phyloP scores from a whole-genome alignment of 2,113 vertebrate genomes.

The Mobula hypostoma region DNA sequence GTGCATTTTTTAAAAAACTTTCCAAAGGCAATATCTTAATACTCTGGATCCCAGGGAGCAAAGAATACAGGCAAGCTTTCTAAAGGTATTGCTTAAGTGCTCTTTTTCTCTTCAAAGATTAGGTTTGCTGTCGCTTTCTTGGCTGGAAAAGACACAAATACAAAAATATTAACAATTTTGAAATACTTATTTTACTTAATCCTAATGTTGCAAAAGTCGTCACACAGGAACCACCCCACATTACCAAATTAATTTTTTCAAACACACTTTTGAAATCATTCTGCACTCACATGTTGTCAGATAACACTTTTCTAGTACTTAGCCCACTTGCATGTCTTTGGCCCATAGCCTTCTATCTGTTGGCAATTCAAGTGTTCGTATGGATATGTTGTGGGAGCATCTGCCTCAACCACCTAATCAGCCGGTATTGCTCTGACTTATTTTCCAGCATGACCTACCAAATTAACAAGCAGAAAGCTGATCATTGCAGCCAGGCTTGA shows the following conservation, averaged over 20 bases:
- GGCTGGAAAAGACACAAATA: conserved; percentile 55
- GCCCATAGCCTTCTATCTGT: too few species aligned
- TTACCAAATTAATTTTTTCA: background rate
- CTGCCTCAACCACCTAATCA: too few species aligned
- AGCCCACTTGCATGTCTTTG: too few species aligned
- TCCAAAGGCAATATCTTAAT: conserved; percentile 55
- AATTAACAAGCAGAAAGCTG: background rate
- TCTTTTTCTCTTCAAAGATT: conserved; percentile 93
- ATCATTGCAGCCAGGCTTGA: background rate
- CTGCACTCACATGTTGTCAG: background rate
- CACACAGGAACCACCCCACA: background rate
- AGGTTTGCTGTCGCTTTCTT: conserved; percentile 87
- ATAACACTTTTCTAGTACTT: background rate
- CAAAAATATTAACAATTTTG: background rate
- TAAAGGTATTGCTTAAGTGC: conserved; percentile 53
- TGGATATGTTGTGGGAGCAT: too few species aligned
- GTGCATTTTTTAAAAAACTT: conserved; percentile 56
- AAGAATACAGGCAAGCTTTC: conserved; percentile 49
- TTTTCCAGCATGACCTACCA: background rate
- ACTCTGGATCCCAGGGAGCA: conserved; percentile 43
- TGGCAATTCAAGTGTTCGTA: too few species aligned
- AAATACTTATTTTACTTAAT: background rate
- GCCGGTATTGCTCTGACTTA: background rate
- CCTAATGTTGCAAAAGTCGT: background rate
- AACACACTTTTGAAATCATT: background rate